Base-by-base conservation (phyloP, 2,888 invertebrate species). In the Miltochrista miniata region DNA sequence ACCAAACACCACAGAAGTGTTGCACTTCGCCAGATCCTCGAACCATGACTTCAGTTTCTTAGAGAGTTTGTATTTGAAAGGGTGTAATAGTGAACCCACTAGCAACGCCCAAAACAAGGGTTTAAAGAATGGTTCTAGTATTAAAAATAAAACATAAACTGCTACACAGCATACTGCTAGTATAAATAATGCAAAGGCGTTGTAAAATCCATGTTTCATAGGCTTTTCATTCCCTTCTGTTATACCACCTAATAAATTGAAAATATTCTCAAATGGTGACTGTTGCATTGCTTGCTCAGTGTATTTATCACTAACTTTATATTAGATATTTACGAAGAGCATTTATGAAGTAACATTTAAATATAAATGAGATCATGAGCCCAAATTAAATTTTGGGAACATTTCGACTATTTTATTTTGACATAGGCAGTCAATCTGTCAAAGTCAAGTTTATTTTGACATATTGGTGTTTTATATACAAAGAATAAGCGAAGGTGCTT, bases 81-180 rank as follows among this genome's bases (percentile, higher is more conserved):
- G 99, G 83, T 98, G 98, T n/a, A 99, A 92, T 35, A 98, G 96
- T 0, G 98, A 98, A n/a, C 99, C 99, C 72, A 98, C 97, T 31
- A 99, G 91, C 50, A 98, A 92, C 0, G 99, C 98, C 99, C 99
- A 99, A 66, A 99, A 93, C 47, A 99, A 85, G 0, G 99, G 98
- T 65, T 97, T 96, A 33, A 99, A 94, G 85, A 98, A 99, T 0
- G 98, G 98, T 70, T 97, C 96, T 30, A 98, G 89, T 63, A 97
- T 96, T 58, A 96, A 93, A 83, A 96, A 98, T 7, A 98, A 92
- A 1, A 96, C 96, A 79, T 95, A 95, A 37, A 95, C 92, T 12
- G 95, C 96, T 34, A 93, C 93, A 75, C 94, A 93, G 64, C 94
- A 93, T 44, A 96, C 81, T 38, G 93, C 89, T 56, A 97, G 88